Evolutionary conservation across 2,888 invertebrate genomes (phyloP), one percentile per base, ranked within the genome.

Genomic region (Drosophila peninsularis): DNA sequence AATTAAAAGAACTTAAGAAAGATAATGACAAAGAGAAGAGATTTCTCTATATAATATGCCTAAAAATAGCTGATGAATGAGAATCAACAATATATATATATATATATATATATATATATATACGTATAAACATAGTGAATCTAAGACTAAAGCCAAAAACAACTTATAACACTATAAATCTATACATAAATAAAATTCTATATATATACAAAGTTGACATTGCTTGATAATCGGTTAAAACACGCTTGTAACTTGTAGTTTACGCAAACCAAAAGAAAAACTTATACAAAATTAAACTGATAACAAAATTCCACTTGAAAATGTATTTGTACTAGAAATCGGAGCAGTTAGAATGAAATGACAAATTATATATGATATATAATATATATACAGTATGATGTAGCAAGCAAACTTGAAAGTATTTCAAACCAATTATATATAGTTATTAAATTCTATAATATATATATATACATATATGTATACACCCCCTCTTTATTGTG

Each of bases 121-220:
- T 74, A 82, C 56, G 64, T 79, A 74, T 62, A 71, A 73, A 73
- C 62, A 71, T 76, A 78, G 76, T 77, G 71, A 87, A 84, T 82
- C 70, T 87, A 85, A 81, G 85, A 87, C 77, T 75, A 85, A 87
- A 87, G 88, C 85, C 85, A 87, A 85, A 85, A 82, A 82, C 66
- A 75, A 78, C 34, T 62, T 71, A 70, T 67, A 69, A 78, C 68
- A 62, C 71, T 73, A 71, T 67, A 72, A 60, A 75, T 56, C 54
- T 76, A 75, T 61, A 73, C 44, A 67, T 58, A 66, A 65, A 71
- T 50, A 62, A 56, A 56, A 56, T 50, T 53, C 27, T 27, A 37
- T 52, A 37, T 24, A 68, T 66, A 70, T 50, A 62, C 42, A 71
- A 75, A 85, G 88, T 85, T 85, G 75, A 87, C 82, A 85, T 85